These are phyloP conservation scores for Acropora yongei DNA, from an alignment of 64 coral and sea anemone species.

Conservation along the genomic window DNA sequence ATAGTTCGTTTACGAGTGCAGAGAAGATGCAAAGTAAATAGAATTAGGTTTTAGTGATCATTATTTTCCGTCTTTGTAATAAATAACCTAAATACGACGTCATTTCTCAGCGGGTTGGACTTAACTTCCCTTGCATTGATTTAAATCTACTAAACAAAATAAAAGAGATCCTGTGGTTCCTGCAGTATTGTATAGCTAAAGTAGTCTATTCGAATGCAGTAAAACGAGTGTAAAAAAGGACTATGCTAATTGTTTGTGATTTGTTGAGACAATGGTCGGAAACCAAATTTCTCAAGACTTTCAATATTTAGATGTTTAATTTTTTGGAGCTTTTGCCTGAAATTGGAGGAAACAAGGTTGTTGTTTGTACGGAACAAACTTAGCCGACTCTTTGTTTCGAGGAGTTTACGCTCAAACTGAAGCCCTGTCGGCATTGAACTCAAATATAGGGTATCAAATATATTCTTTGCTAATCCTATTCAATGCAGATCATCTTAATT, in stretches of 20 bases:
- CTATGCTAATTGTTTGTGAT: too few species aligned
- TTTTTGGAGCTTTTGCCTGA: too few species aligned
- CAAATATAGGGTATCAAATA: background rate
- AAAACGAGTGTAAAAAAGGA: background rate
- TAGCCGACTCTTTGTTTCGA: background rate
- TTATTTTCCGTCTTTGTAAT: background rate
- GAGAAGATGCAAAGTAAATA: too few species aligned
- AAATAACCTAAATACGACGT: background rate
- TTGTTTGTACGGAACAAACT: background rate
- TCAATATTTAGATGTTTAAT: too few species aligned
- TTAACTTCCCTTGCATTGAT: too few species aligned
- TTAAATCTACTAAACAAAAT: too few species aligned
- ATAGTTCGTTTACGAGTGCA: too few species aligned
- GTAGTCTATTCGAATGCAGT: background rate
- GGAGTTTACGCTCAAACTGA: background rate
- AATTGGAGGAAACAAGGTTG: background rate
- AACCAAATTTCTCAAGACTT: background rate
- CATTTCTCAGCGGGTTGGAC: conserved; percentile 1
- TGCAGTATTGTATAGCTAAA: background rate
- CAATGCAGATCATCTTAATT: conserved; percentile 2
- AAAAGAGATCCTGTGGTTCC: too few species aligned
- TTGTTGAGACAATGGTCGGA: background rate
- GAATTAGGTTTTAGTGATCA: background rate
- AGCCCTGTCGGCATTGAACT: background rate
- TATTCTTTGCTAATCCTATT: conserved; percentile 24